phyloP scores from a whole-genome alignment of 2,888 invertebrate species.

The Parnassius smintheus region DNA sequence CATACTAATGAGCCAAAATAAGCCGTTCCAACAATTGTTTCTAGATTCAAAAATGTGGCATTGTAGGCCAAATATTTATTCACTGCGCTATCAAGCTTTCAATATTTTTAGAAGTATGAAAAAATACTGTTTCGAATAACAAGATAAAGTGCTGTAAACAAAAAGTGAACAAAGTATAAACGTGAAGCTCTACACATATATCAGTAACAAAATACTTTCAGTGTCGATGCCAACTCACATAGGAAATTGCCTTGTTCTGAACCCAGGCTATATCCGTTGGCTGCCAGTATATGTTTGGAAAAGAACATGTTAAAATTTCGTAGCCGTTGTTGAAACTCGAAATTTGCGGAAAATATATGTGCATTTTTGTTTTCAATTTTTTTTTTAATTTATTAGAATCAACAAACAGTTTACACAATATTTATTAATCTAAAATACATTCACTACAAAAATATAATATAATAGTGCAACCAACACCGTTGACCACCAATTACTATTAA shows the following conservation, averaged over 20 bases:
- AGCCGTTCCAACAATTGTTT: no score
- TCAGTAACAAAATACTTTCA: conserved; percentile 1
- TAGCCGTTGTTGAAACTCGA: no score
- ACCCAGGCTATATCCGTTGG: conserved; percentile 6
- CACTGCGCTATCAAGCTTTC: neutral
- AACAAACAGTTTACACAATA: no score
- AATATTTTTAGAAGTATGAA: neutral
- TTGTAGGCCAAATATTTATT: no score
- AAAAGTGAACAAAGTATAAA: neutral
- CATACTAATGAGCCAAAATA: no score
- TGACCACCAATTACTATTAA: no score
- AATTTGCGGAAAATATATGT: neutral
- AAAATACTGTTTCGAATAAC: neutral
- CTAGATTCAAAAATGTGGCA: no score
- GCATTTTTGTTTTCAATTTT: neutral
- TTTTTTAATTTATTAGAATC: neutral
- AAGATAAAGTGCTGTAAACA: neutral
- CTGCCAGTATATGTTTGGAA: neutral
- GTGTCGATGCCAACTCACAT: neutral
- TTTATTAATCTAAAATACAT: no score
- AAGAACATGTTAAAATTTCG: neutral
- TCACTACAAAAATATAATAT: no score
- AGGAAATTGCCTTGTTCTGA: conserved; percentile 15
- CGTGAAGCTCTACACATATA: neutral
- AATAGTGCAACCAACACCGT: no score